Base-by-base conservation (phyloP, 2,888 invertebrate genomes). In the Tetragonisca angustula region DNA sequence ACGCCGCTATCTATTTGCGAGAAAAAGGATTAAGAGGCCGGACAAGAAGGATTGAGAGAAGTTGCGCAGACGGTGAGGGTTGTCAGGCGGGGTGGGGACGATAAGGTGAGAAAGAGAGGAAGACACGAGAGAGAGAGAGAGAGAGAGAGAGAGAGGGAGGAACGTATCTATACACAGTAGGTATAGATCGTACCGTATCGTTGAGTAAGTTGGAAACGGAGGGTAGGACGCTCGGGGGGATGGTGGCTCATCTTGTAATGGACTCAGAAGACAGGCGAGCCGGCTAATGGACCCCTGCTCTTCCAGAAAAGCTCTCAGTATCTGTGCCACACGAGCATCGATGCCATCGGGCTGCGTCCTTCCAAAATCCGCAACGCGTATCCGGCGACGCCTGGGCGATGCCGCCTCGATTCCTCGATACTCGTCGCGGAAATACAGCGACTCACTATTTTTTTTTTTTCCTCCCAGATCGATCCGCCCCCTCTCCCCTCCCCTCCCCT, bases 221-320 rank as follows among this genome's bases (percentile, higher is more conserved):
- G 88, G 89, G 91, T 84, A 89, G 89, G 90, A 87, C 84, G 88
- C 86, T 87, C 87, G 85, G 86, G 85, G 91, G 91, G 91, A 87
- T 88, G 92, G 90, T 84, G 92, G 93, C 94, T 94, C 94, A 94
- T 94, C 94, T 94, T 94, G 94, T 94, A 94, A 94, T 94, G 94
- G 94, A 94, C 94, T 94, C 94, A 92, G 93, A 94, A 94, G 94
- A 94, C 94, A 94, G 93, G 93, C 94, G 93, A 93, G 93, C 93
- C 92, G 94, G 93, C 94, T 94, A 94, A 94, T 94, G 94, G 94
- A 94, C 91, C 93, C 92, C 92, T 91, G 91, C 93, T 93, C 92
- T 92, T 91, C 91, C 92, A 92, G 91, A 93, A 94, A 94, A 93
- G 94, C 93, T 94, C 93, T 93, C 93, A 91, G 93, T 92, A 92